Conservation (phyloP, 2,888 invertebrate species). For the Polydrusus tereticollis region DNA sequence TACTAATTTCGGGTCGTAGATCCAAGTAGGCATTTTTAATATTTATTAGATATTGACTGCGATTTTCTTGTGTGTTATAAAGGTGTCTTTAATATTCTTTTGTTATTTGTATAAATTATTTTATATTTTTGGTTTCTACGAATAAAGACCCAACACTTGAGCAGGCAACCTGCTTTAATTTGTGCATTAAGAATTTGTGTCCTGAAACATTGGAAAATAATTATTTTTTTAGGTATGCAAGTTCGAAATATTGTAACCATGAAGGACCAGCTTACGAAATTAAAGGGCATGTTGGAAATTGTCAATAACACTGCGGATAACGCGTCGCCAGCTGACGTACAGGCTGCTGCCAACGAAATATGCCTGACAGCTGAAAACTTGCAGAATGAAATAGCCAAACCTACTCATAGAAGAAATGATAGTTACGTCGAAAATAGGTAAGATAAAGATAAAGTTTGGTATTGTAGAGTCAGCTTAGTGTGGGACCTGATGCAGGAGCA, state of each 20-base stretch:
- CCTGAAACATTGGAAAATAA: no score
- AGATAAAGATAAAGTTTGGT: neutral
- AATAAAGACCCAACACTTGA: no score
- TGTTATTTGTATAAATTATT: no score
- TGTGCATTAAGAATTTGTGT: no score
- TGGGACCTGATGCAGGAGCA: no score
- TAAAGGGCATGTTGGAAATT: slow-evolving; percentile 66
- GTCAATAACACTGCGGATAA: slow-evolving; percentile 64
- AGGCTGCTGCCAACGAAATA: slow-evolving; percentile 56
- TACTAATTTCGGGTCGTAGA: no score
- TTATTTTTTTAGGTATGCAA: slow-evolving; percentile 56
- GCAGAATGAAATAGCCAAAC: slow-evolving; percentile 58
- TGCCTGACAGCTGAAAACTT: slow-evolving; percentile 62
- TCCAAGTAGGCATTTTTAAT: no score
- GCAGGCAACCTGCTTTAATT: no score
- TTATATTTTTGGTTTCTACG: no score
- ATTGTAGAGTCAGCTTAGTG: neutral
- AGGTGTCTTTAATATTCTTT: no score
- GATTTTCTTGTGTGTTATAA: no score
- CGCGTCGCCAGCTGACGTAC: slow-evolving; percentile 56
- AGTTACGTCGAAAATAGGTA: slow-evolving; percentile 50
- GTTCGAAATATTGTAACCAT: slow-evolving; percentile 65
- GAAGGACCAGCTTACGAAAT: slow-evolving; percentile 65
- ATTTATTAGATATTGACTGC: no score
- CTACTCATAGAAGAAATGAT: slow-evolving; percentile 50